A percentile compares a stretch with the other conserved stretches of the same genome.
phyloP scores from a whole-genome alignment of 2,113 vertebrate genomes.

The Tylochromis polylepis region DNA sequence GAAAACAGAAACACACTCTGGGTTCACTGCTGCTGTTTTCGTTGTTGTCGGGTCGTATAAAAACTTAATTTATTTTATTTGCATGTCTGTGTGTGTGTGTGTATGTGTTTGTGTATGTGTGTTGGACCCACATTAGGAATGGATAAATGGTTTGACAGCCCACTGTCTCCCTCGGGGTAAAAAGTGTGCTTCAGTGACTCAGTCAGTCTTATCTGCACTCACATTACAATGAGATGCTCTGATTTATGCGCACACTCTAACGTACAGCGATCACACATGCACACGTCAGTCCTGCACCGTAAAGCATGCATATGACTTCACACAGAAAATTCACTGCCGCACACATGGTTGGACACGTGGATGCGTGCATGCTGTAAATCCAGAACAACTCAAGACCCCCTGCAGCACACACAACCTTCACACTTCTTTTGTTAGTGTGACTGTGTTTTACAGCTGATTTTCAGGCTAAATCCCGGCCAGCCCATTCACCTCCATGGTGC shows the following conservation, averaged over 20 bases:
- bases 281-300: not conserved
- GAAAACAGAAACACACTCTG: not conserved
- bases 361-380: not conserved
- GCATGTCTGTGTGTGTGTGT: not conserved
- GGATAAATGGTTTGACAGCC: constrained; percentile 45
- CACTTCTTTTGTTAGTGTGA: not conserved
- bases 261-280: not conserved
- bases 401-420: not conserved
- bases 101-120: not conserved
- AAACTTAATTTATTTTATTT: not conserved
- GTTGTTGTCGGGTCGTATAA: not conserved
- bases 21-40: not conserved
- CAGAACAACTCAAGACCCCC: not conserved
- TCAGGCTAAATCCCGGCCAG: not conserved
- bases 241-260: not conserved
- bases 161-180: constrained; percentile 38
- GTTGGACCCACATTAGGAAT: not conserved
- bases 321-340: not conserved
- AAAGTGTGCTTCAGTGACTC: constrained; percentile 12
- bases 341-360: not conserved
- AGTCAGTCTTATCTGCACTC: not conserved
- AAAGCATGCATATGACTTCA: not conserved
- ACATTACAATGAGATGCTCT: not conserved
- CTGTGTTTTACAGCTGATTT: constrained; percentile 39
- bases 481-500: constrained; percentile 17